Evolutionary conservation across 2,888 invertebrate genomes (phyloP), one percentile per base, ranked within the genome.

Genomic region (Pheosia tremula): DNA sequence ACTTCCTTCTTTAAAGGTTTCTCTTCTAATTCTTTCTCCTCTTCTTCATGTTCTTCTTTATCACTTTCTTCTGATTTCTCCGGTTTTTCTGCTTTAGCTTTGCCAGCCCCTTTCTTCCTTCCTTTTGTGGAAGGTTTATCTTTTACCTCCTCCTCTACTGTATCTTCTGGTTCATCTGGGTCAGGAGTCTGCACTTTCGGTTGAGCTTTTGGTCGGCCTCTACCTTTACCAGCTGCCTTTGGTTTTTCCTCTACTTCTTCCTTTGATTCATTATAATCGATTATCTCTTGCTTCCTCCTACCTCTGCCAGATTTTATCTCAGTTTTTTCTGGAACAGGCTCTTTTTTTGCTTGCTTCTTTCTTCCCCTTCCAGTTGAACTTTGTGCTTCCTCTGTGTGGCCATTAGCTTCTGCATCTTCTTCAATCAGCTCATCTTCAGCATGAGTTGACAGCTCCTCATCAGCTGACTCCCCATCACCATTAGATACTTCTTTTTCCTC

Each of bases 311-410:
- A 64, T 71, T 85, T 85, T 59, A 84, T 76, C 62, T 84, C 75
- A 69, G 85, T 78, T 57, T 77, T 68, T 68, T 83, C 79, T 54
- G 72, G 68, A 66, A 69, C 79, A 60, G 77, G 66, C 64, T 89
- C 90, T 72, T 91, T 91, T 64, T 91, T 92, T 13, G 77, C 67
- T 58, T 72, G 81, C 69, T 89, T 91, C 69, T 91, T 92, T 8
- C 86, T 85, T 24, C 91, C 89, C 71, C 79, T 85, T 56, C 79
- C 79, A 63, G 79, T 63, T 60, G 82, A 65, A 64, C 71, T 73
- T 59, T 77, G 69, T 64, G 71, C 63, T 61, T 84, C 84, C 56
- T 84, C 83, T 62, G 66, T 62, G 63, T 86, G 80, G 57, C 84
- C 89, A 86, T 91, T 88, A 50, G 82, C 68, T 68, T 86, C 87